Percentiles rank a stretch among this genome's conserved stretches.
Evolutionary conservation across 2,797 vertebrate genomes (phyloP).

Genomic region (Notolabrus celidotus): DNA sequence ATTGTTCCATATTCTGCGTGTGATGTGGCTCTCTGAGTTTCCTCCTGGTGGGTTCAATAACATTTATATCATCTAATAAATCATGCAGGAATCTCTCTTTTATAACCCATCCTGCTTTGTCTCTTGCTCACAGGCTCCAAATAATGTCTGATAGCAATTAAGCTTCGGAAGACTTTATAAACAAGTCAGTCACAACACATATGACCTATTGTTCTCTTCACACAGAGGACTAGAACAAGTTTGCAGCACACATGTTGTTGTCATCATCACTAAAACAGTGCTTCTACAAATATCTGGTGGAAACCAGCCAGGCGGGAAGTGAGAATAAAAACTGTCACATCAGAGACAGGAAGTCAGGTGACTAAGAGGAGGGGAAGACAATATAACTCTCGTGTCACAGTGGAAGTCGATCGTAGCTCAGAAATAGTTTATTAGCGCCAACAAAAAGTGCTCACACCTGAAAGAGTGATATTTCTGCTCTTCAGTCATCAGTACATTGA

Average conservation of each 20-base stretch:
- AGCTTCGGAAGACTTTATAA: conserved; percentile 46
- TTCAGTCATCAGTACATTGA: conserved; percentile 59
- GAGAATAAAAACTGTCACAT: conserved; percentile 48
- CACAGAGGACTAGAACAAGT: conserved; percentile 38
- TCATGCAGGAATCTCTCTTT: conserved; percentile 52
- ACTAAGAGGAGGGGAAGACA: conserved; percentile 24
- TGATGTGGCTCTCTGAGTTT: conserved; percentile 41
- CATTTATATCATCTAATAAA: conserved; percentile 54
- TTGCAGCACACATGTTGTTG: conserved; percentile 72
- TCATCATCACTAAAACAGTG: conserved; percentile 62
- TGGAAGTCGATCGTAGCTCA: conserved; percentile 33
- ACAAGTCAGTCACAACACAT: conserved; percentile 56
- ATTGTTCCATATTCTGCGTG: conserved; percentile 37
- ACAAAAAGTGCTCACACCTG: conserved; percentile 59
- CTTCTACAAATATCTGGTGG: conserved; percentile 61
- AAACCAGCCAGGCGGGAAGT: conserved; percentile 69
- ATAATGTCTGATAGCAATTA: conserved; percentile 63
- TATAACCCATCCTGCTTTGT: conserved; percentile 22
- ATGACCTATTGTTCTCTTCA: conserved; percentile 62
- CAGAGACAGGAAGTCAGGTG: conserved; percentile 76
- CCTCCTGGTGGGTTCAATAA: conserved; percentile 49
- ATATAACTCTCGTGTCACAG: conserved; percentile 27
- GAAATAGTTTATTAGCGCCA: conserved; percentile 26
- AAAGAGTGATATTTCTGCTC: conserved; percentile 57
- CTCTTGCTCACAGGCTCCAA: conserved; percentile 22